These are phyloP conservation scores for Macrosoma leucophasiata DNA, from an alignment of 2,888 invertebrate species.

Conservation along the genomic window DNA sequence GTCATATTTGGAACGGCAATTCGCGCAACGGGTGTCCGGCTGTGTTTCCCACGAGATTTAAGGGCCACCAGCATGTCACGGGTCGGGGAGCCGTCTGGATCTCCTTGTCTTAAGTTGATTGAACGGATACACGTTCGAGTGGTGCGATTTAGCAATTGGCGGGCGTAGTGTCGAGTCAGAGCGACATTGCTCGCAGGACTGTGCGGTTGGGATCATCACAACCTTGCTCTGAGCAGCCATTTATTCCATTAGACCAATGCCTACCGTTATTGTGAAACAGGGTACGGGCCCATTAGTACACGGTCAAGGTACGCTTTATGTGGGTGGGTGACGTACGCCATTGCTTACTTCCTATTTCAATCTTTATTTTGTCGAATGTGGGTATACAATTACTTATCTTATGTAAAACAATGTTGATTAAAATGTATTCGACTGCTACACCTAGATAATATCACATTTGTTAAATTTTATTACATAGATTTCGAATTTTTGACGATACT, in stretches of 20 bases:
- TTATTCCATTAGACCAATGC: constrained; percentile 70
- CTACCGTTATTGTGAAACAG: constrained; percentile 57
- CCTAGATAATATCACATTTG: no score
- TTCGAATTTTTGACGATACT: no score
- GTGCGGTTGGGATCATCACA: constrained; percentile 55
- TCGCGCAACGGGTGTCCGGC: no score
- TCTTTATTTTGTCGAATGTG: no score
- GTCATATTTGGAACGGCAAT: no score
- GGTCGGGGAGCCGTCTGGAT: constrained; percentile 50
- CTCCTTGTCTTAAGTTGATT: constrained; percentile 66
- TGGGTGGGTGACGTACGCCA: constrained; percentile 33
- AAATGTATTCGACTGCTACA: no score
- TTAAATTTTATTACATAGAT: no score
- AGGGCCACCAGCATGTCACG: constrained; percentile 36
- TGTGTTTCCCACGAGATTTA: constrained; percentile 16
- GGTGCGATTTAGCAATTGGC: constrained; percentile 69
- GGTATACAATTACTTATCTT: no score
- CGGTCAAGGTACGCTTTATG: constrained; percentile 63
- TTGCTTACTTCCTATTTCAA: no score
- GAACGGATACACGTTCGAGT: constrained; percentile 70
- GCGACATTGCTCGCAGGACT: constrained; percentile 49
- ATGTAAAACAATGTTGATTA: no score
- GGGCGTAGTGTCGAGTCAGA: constrained; percentile 52
- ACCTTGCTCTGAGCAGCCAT: constrained; percentile 68
- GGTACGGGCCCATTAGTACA: constrained; percentile 58